Evolutionary conservation across 2,888 invertebrate species (phyloP), one percentile per base, ranked within the genome.

Genomic region (Tetragonula carbonaria): DNA sequence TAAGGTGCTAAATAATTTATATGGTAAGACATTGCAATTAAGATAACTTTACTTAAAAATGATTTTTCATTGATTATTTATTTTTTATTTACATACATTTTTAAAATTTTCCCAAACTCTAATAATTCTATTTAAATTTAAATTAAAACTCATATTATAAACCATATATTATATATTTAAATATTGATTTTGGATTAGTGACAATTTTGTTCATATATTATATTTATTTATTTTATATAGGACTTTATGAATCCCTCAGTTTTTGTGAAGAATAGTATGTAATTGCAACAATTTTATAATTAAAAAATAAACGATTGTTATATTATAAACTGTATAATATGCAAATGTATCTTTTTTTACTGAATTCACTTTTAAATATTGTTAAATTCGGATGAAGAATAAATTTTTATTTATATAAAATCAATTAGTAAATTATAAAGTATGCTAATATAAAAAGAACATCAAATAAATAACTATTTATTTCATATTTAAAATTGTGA

Each of bases 401-500:
- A 74, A 65, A 75, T 18, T 55, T 86, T 53, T 84, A 77, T 84
- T 70, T 55, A 78, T 38, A 81, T 75, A 62, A 45, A 83, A 63
- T 80, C 63, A 28, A 76, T 70, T n/a, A 38, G 16, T 57, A 65
- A 65, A 59, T 28, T 65, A 66, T 55, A 72, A 74, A 59, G 51
- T 78, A 62, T 73, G n/a, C 21, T 38, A 33, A 83, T 68, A 21
- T 51, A 66, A 70, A 14, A 65, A 45, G 53, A 79, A 66, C 76
- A 50, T 66, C 38, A 73, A 79, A 77, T 75, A 76, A 80, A 83
- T 73, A 80, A 50, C 51, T 57, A 79, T 92, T 92, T 90, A 89
- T 90, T 71, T 91, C 75, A 78, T 78, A 86, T 84, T 85, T 67
- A 85, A 91, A 87, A 90, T 88, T 55, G 82, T 78, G 77, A 45